phyloP scores from a whole-genome alignment of 2,888 invertebrate species.

The Rotaria macrura region DNA sequence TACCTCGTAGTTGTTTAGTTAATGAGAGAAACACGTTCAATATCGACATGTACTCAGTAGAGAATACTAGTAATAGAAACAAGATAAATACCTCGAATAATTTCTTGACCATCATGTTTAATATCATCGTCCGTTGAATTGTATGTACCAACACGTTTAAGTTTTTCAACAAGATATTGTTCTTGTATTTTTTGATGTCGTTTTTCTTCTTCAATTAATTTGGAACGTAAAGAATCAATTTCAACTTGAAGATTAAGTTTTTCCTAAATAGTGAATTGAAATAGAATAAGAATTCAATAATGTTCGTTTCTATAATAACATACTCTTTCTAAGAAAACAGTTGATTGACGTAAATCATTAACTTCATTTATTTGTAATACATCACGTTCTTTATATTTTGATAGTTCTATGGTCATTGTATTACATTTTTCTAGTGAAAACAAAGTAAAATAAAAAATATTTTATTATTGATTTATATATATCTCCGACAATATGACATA shows the following conservation, averaged over 20 bases:
- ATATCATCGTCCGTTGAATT: neutral
- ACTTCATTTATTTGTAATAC: neutral
- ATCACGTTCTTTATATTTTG: constrained; percentile 4
- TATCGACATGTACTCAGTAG: too few species aligned
- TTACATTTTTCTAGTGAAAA: neutral
- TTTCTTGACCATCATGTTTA: constrained; percentile 2
- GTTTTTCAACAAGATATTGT: constrained; percentile 10
- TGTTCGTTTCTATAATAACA: too few species aligned
- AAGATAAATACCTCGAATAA: neutral
- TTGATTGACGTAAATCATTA: neutral
- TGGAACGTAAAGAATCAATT: neutral
- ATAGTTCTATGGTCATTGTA: constrained; percentile 18
- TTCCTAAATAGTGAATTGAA: too few species aligned
- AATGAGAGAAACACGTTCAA: too few species aligned
- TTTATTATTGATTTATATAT: too few species aligned
- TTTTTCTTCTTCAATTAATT: constrained; percentile 2
- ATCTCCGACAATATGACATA: too few species aligned
- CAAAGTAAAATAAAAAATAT: too few species aligned
- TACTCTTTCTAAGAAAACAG: neutral
- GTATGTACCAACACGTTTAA: neutral
- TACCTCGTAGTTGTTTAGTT: too few species aligned
- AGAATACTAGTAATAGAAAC: neutral
- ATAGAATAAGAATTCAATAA: too few species aligned
- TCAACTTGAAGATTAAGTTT: constrained; percentile 18
- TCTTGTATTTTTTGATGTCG: constrained; percentile 1